Evolutionary conservation across 2,113 vertebrate species (phyloP).

Genomic region (Etia nguti): DNA sequence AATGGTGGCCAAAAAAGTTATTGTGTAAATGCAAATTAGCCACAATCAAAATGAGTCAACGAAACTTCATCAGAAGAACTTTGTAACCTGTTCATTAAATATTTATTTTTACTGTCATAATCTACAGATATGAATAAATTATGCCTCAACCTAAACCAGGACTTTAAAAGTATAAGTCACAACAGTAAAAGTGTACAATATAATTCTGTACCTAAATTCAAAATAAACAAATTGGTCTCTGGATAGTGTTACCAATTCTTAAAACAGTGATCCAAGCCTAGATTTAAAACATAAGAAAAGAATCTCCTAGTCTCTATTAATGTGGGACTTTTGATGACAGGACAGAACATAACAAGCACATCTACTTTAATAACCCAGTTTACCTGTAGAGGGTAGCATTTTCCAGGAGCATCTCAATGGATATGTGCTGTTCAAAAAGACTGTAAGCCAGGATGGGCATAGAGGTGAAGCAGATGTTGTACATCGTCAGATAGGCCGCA

Average conservation of each 20-base stretch:
- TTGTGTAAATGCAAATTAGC: not conserved
- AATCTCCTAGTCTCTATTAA: not conserved
- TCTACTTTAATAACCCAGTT: not conserved
- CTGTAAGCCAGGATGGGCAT: constrained; percentile 96
- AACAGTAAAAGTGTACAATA: not conserved
- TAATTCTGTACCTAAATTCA: not conserved
- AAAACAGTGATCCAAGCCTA: not conserved
- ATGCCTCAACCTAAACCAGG: fast-evolving
- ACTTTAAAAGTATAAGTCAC: not conserved
- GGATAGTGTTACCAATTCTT: not conserved
- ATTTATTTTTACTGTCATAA: not conserved
- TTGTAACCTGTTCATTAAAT: not conserved
- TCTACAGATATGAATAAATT: not conserved
- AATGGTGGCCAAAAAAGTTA: not conserved
- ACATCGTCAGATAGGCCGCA: constrained; percentile 97
- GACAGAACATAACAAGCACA: not conserved
- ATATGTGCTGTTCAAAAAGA: constrained; percentile 92
- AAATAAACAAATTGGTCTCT: not conserved
- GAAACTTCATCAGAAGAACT: not conserved
- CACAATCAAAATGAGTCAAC: not conserved
- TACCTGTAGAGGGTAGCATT: constrained; percentile 76
- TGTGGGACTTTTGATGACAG: not conserved
- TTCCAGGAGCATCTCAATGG: constrained; percentile 79
- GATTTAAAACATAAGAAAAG: not conserved
- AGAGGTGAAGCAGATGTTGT: constrained; percentile 99